Evolutionary conservation across 2,888 invertebrate species (phyloP), one percentile per base, ranked within the genome.

Genomic region (Boloria euphrosyne): DNA sequence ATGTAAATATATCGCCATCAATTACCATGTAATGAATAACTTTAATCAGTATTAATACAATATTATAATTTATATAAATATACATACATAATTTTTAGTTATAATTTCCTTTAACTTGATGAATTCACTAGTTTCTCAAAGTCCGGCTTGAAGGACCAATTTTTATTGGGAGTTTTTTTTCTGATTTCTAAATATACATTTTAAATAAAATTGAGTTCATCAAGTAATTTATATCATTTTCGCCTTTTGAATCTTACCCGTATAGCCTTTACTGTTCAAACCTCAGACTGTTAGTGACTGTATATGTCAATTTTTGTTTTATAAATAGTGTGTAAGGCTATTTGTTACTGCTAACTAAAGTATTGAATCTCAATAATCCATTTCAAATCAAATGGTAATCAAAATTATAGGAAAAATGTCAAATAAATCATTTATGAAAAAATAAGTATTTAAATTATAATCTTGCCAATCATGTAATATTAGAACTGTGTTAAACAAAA

Each of bases 31-130:
- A 73, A 69, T 81, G 84, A 82, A 82, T 85, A 84, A 85, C 78
- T 87, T 77, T 90, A 87, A 91, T 90, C 90, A 91, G 90, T 91
- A 91, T 91, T 91, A 91, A 89, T 85, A 83, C 81, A 84, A 86
- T 87, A 85, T 84, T 78, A 78, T 89, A 85, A 87, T 86, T 89
- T 89, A 87, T 66, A 68, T 55, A 57, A 47, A 55, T 44, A 62
- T 63, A 62, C 44, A 47, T 46, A 51, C 38, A 60, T 63, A 44
- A 49, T 49, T n/a, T 13, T 38, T 57, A 46, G 27, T 44, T 18
- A 44, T 55, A 18, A 10, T 57, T 46, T 27, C 16, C 10, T 14
- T 14, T 49, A 31, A 31, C 16, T 59, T 59, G 49, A 31, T 17
- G 31, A 59, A 59, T 38, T 59, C 31, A 18, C 17, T 38, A 31